Conservation (phyloP, 2,113 vertebrate species). For the Symphodus melops region DNA sequence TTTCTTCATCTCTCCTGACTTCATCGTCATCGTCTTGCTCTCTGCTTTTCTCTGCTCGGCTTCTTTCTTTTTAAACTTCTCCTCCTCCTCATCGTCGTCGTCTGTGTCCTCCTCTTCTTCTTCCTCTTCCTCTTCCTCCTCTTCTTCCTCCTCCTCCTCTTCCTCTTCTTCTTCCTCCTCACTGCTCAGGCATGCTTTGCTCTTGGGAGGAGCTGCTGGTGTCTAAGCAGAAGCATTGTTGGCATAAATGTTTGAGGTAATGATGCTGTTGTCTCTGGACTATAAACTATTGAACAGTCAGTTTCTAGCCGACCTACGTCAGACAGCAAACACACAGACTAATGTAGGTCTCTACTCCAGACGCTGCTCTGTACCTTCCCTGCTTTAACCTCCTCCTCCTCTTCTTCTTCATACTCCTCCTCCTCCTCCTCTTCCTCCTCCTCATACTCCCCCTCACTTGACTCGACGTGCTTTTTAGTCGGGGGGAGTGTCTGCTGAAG, state of each 20-base stretch:
- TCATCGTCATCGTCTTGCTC: conserved; percentile 38
- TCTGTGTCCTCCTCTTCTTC: conserved; percentile 35
- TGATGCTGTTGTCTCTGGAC: conserved; percentile 1
- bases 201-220: conserved; percentile 53
- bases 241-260: conserved; percentile 23
- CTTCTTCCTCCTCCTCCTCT: conserved; percentile 40
- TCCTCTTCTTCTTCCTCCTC: conserved; percentile 73
- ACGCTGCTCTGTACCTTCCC: conserved; percentile 72
- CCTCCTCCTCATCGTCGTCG: conserved; percentile 39
- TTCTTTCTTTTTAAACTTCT: conserved; percentile 40
- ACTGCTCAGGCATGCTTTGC: conserved; percentile 59
- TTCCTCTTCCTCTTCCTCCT: not conserved
- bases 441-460: conserved; percentile 63
- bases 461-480: conserved; percentile 48
- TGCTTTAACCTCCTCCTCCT: conserved; percentile 63
- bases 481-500: conserved; percentile 40
- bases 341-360: conserved; percentile 31
- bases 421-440: conserved; percentile 65
- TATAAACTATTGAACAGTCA: not conserved
- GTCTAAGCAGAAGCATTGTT: conserved; percentile 65
- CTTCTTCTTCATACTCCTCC: conserved; percentile 51
- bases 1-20: conserved; percentile 47
- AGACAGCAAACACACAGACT: conserved; percentile 23
- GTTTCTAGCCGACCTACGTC: not conserved
- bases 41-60: conserved; percentile 30